Base-by-base conservation (phyloP, 2,888 invertebrate species). In the Lasioglossum villosulum region DNA sequence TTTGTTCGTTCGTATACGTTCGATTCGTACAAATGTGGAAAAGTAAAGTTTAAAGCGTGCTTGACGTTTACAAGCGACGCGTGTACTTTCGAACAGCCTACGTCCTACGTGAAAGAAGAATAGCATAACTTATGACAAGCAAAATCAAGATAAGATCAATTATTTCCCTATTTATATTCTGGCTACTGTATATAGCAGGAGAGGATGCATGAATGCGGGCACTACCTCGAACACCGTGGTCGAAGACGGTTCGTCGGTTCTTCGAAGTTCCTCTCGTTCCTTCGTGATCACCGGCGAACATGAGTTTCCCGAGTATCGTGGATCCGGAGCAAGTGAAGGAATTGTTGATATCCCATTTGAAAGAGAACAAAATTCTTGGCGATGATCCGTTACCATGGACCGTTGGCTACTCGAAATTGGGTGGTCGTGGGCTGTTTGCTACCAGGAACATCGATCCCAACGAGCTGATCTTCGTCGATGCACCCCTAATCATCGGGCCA, bases 351-450 rank as follows among this genome's bases (percentile, higher is more conserved):
- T 80, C 82, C 2, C 92, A 95, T 86, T 81, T 94, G 52, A 81
- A 85, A 30, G 82, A 83, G 34, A 86, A 90, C n/a, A 87, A 87
- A 19, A 70, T 94, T 1, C 73, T 85, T 8, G 45, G 8, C 0
- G 81, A 88, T 10, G 83, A 42, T 23, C 45, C 71, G 12, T 84
- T 78, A 0, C 52, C 75, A 10, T 97, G 97, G 97, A 96, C 94
- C 81, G 95, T 98, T 81, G 95, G 94, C 77, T 95, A 96, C 87
- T 97, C 97, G 0, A 91, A 95, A 30, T 93, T 97, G 12, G 96
- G 97, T 71, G 98, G 98, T 12, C 96, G 97, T 37, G 98, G 98
- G 4, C 93, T 98, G 3, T 96, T 98, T 89, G 97, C 98, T 30
- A 96, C 95, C 4, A 96, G 96, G 86, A 96, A 97, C 92, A 97